Conservation (phyloP, 2,797 vertebrate genomes). For the Crenichthys baileyi region DNA sequence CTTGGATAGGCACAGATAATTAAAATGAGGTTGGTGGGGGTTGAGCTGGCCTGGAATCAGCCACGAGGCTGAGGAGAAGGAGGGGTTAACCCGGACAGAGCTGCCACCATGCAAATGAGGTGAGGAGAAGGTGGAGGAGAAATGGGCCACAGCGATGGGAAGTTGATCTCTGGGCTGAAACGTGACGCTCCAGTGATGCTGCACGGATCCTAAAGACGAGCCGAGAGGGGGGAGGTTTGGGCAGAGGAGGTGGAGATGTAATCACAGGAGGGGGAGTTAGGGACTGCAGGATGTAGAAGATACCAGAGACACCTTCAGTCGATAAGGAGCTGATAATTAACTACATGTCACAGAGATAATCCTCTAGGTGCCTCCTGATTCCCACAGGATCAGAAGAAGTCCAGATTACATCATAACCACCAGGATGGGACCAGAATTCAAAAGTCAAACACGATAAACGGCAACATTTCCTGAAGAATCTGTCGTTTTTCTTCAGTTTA, state of each 20-base stretch:
- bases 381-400: neutral
- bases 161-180: slow-evolving; percentile 41
- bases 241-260: neutral
- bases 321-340: slow-evolving; percentile 36
- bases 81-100: slow-evolving; percentile 45
- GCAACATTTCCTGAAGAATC: neutral
- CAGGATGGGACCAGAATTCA: neutral
- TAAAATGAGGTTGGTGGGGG: slow-evolving; percentile 65
- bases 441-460: neutral
- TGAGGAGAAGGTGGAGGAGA: slow-evolving; percentile 35
- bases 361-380: neutral
- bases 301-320: slow-evolving; percentile 1
- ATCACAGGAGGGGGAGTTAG: neutral
- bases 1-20: slow-evolving; percentile 83
- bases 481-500: neutral
- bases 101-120: slow-evolving; percentile 37
- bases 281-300: slow-evolving; percentile 1
- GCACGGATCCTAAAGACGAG: slow-evolving; percentile 5
- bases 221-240: neutral
- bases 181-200: slow-evolving; percentile 41
- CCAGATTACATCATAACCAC: neutral
- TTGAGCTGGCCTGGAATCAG: neutral
- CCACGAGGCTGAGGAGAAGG: neutral
- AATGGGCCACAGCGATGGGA: slow-evolving; percentile 28
- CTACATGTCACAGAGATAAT: neutral